Percentiles rank a stretch among this genome's conserved stretches.
These are phyloP conservation scores for Drosophila anomalata DNA, from an alignment of 2,888 invertebrate species.

Conservation along the genomic window DNA sequence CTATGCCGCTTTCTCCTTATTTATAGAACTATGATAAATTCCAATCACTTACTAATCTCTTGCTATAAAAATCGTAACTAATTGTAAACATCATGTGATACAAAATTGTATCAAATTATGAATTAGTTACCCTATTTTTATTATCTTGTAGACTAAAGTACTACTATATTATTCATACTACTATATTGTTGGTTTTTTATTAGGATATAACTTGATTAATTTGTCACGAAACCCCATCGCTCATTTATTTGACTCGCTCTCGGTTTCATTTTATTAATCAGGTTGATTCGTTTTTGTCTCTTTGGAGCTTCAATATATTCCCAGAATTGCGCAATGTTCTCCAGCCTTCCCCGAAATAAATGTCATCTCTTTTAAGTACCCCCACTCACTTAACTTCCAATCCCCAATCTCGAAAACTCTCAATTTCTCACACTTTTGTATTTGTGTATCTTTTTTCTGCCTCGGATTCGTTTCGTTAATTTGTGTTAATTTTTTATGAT, in stretches of 20 bases:
- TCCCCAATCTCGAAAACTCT: slow-evolving; percentile 39
- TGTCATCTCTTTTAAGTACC: slow-evolving; percentile 20
- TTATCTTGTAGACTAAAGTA: neutral
- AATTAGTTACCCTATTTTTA: neutral
- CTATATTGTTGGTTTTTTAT: no score
- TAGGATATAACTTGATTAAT: neutral
- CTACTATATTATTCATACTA: no score
- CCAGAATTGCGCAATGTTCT: slow-evolving; percentile 30
- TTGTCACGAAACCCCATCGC: neutral
- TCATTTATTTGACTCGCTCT: slow-evolving; percentile 1
- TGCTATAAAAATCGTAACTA: neutral
- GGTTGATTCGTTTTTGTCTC: slow-evolving; percentile 20
- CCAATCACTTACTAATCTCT: neutral
- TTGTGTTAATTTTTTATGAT: slow-evolving; percentile 75
- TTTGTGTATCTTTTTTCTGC: slow-evolving; percentile 25
- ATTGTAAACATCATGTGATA: neutral
- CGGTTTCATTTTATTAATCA: slow-evolving; percentile 11
- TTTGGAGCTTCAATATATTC: slow-evolving; percentile 8
- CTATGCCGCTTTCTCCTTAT: neutral
- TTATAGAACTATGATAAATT: neutral
- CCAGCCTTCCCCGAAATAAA: slow-evolving; percentile 8
- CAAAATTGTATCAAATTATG: neutral
- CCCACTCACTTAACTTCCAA: slow-evolving; percentile 18
- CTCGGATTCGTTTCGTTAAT: slow-evolving; percentile 55
- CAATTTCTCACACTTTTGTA: slow-evolving; percentile 43